Evolutionary conservation across 2,888 invertebrate species (phyloP).

Genomic region (Aproaerema taeniolella): DNA sequence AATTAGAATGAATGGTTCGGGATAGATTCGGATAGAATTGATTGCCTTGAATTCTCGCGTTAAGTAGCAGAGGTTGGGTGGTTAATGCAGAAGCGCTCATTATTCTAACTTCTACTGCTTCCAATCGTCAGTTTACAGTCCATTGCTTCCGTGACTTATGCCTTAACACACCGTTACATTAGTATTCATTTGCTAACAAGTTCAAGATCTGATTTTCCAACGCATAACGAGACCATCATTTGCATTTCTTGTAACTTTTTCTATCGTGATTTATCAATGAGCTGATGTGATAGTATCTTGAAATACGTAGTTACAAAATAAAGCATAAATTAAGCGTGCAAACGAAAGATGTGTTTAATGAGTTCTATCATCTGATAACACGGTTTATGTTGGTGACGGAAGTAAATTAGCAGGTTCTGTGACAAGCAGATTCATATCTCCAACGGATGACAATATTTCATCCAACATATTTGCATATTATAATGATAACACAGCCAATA

Average conservation of each 20-base stretch:
- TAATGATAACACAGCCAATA: constrained; percentile 9
- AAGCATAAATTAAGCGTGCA: constrained; percentile 25
- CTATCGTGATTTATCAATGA: constrained; percentile 41
- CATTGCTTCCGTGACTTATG: constrained; percentile 30
- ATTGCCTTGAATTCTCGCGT: constrained; percentile 41
- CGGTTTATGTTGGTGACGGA: constrained; percentile 26
- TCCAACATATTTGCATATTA: constrained; percentile 5
- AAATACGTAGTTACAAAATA: constrained; percentile 33
- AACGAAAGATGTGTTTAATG: constrained; percentile 24
- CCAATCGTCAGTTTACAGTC: too few relatives aligned
- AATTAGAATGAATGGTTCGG: constrained; percentile 67
- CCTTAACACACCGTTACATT: constrained; percentile 30
- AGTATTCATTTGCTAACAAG: constrained; percentile 52
- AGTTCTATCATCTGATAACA: constrained; percentile 31
- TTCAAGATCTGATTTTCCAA: constrained; percentile 49
- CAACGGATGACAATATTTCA: constrained; percentile 9
- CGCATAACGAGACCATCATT: constrained; percentile 33
- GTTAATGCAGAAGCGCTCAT: constrained; percentile 31
- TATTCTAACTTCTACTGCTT: too few relatives aligned
- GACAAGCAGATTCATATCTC: constrained; percentile 21
- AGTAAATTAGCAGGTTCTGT: constrained; percentile 29
- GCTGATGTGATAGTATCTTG: constrained; percentile 38
- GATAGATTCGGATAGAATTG: constrained; percentile 46
- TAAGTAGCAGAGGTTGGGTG: constrained; percentile 40
- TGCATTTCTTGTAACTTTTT: constrained; percentile 35